phyloP scores from a whole-genome alignment of 2,113 vertebrate species.

The Cygnus atratus region DNA sequence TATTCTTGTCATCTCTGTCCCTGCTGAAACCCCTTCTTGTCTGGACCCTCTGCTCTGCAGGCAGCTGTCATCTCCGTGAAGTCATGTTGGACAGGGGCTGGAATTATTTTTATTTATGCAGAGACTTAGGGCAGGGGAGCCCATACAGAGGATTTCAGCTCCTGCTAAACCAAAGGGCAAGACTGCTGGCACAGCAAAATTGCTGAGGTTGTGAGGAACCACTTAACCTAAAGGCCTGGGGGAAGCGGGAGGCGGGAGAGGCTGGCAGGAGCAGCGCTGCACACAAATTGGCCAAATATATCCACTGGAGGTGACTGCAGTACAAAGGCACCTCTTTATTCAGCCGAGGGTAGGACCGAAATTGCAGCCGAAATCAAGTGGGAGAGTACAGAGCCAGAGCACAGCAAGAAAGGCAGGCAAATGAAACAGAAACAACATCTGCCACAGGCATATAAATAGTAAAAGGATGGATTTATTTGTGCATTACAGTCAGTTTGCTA shows the following conservation, averaged over 20 bases:
- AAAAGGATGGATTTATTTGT: accelerated
- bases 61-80: accelerated
- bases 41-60: not conserved
- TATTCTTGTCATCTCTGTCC: not conserved
- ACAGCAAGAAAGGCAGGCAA: not conserved
- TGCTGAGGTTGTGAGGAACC: not conserved
- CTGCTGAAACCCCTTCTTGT: not conserved
- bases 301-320: not conserved
- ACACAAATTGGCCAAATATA: accelerated
- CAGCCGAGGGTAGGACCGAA: accelerated
- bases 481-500: not conserved
- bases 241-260: not conserved
- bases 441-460: accelerated
- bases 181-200: not conserved
- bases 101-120: not conserved
- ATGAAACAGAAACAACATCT: accelerated
- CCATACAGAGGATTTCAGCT: not conserved
- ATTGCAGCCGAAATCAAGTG: accelerated
- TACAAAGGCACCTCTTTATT: not conserved
- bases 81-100: accelerated
- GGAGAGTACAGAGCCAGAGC: not conserved
- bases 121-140: not conserved
- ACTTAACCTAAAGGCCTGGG: accelerated
- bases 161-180: not conserved
- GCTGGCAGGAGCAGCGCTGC: not conserved